Conservation (phyloP, 2,113 vertebrate genomes). For the Sus scrofa region DNA sequence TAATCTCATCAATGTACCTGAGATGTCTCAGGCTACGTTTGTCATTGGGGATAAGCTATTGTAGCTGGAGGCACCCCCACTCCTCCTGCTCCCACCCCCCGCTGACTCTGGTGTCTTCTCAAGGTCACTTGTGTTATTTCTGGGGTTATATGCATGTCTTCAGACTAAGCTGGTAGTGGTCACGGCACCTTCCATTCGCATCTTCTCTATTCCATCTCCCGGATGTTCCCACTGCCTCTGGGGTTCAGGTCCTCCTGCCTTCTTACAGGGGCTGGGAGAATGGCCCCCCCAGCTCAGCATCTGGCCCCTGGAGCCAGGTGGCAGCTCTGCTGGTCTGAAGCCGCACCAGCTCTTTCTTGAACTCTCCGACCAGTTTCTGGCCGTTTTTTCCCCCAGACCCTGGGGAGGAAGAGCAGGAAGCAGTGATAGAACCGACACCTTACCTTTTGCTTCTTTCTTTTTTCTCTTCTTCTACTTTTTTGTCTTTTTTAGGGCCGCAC, state of each 20-base stretch:
- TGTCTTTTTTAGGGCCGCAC: no score
- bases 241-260: neutral
- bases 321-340: neutral
- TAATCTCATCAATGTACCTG: neutral
- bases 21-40: neutral
- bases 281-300: accelerated
- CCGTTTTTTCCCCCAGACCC: neutral
- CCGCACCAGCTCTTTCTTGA: neutral
- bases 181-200: neutral
- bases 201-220: neutral
- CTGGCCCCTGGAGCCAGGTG: neutral
- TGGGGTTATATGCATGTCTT: neutral
- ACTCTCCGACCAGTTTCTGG: neutral
- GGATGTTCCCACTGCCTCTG: neutral
- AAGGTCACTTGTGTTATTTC: neutral
- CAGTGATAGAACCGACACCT: neutral
- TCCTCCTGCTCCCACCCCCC: no score
- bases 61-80: neutral
- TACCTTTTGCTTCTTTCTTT: neutral
- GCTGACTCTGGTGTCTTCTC: neutral
- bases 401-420: neutral
- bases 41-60: neutral
- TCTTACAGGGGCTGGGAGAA: neutral
- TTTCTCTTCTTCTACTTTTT: neutral
- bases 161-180: accelerated